Percentiles rank a stretch among this genome's conserved stretches.
Evolutionary conservation across 2,113 vertebrate genomes (phyloP).

Genomic region (Ammodytes dubius): DNA sequence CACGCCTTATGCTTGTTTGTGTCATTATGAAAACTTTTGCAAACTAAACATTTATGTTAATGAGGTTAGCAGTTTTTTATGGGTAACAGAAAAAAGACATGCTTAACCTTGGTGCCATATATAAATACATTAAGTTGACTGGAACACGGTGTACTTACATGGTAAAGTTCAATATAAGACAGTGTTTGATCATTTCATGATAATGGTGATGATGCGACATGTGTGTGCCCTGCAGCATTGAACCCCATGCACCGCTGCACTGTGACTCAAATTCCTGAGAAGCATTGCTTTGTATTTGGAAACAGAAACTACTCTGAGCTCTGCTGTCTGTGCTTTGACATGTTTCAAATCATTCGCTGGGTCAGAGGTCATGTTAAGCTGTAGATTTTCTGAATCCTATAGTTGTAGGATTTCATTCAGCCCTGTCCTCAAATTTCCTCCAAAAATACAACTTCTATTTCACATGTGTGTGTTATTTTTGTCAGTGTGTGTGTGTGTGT

Average conservation of each 20-base stretch:
- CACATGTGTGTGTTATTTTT: not conserved
- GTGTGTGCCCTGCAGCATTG: not conserved
- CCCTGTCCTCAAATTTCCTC: constrained; percentile 7
- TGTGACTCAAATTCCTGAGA: constrained; percentile 1
- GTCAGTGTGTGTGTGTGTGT: constrained; percentile 13
- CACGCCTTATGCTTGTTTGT: not conserved
- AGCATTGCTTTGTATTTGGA: not conserved
- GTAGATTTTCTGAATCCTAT: not conserved
- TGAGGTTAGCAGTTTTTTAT: not conserved
- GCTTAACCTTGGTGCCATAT: not conserved
- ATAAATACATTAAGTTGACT: constrained; percentile 19
- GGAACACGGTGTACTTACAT: constrained; percentile 8
- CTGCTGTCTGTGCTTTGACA: not conserved
- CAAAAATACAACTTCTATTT: constrained; percentile 27
- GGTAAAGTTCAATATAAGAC: not conserved
- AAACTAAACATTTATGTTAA: too few relatives aligned
- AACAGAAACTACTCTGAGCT: constrained; percentile 1
- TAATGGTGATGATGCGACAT: not conserved
- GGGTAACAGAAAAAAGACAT: not conserved
- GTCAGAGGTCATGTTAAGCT: constrained; percentile 18
- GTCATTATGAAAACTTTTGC: not conserved
- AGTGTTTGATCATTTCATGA: constrained; percentile 4
- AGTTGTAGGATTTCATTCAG: constrained; percentile 16
- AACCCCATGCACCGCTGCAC: not conserved
- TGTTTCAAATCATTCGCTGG: constrained; percentile 4